Evolutionary conservation across 2,888 invertebrate species (phyloP), one percentile per base, ranked within the genome.

Genomic region (Pterobdella sp.): DNA sequence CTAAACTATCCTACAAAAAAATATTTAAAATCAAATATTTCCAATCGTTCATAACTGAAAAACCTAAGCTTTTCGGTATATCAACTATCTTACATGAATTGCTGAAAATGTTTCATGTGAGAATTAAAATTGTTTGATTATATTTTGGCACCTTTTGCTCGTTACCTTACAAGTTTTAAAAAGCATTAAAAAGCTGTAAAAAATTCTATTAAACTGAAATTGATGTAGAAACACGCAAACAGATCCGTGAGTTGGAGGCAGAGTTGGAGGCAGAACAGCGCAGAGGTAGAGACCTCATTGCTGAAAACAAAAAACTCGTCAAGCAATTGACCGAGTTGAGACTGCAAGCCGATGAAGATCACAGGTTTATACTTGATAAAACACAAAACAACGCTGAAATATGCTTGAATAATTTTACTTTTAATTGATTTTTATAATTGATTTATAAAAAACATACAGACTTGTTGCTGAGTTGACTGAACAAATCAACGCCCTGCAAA

Each of bases 181-280:
- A n/a, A n/a, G n/a, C n/a, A n/a, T n/a, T n/a, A n/a, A n/a, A n/a
- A n/a, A n/a, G n/a, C n/a, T n/a, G n/a, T n/a, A n/a, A n/a, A n/a
- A n/a, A n/a, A n/a, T n/a, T 49, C 14, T 49, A 49, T 49, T 49
- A n/a, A 49, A 14, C 52, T n/a, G 52, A 49, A 14, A 63, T 63
- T n/a, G 64, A 63, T 26, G 7, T n/a, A 26, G 26, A 63, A 7
- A 7, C 64, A 14, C 35, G 4, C 1, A 22, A 26, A 7, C 75
- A 83, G 82, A 79, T 84, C 72, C 81, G 83, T 75, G 84, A 84
- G 73, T 77, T 84, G 72, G 84, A 84, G 75, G 80, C 80, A 34
- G 84, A 84, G 74, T 75, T 82, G 73, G 83, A 84, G 77, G 79
- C 78, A 36, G 83, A 83, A 75, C 80, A 80, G 76, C 80, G 84